A percentile compares a stretch with the other conserved stretches of the same genome.
These are phyloP conservation scores for Gobiocypris rarus DNA, from an alignment of 2,113 vertebrate species.

Conservation along the genomic window DNA sequence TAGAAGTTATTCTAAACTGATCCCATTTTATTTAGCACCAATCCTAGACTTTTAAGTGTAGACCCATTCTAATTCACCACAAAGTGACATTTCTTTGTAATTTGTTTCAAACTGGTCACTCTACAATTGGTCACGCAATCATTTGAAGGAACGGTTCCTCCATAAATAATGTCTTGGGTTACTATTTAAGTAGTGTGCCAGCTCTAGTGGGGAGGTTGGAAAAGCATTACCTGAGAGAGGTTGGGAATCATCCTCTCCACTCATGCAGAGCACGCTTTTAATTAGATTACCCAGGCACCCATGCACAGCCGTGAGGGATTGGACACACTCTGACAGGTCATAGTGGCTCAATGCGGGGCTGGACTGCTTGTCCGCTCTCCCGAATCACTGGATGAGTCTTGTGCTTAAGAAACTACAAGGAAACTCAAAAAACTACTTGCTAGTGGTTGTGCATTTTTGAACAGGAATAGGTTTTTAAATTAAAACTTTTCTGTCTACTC, in stretches of 20 bases:
- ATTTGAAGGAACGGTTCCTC: neutral
- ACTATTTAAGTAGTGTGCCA: constrained; percentile 24
- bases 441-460: neutral
- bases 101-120: neutral
- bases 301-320: constrained; percentile 48
- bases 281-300: constrained; percentile 47
- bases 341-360: neutral
- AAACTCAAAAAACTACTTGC: neutral
- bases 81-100: constrained; percentile 1
- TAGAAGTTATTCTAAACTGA: neutral
- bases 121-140: neutral
- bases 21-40: neutral
- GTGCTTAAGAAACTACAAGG: neutral
- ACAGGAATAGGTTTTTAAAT: neutral
- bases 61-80: neutral
- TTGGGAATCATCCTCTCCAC: constrained; percentile 42
- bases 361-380: constrained; percentile 21
- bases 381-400: constrained; percentile 34
- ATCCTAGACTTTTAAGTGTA: neutral
- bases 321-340: constrained; percentile 32
- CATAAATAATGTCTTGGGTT: constrained; percentile 27
- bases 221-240: constrained; percentile 46
- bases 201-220: constrained; percentile 19
- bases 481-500: neutral
- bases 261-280: constrained; percentile 51